Conservation (phyloP, 2,797 vertebrate species). For the Furcifer pardalis region DNA sequence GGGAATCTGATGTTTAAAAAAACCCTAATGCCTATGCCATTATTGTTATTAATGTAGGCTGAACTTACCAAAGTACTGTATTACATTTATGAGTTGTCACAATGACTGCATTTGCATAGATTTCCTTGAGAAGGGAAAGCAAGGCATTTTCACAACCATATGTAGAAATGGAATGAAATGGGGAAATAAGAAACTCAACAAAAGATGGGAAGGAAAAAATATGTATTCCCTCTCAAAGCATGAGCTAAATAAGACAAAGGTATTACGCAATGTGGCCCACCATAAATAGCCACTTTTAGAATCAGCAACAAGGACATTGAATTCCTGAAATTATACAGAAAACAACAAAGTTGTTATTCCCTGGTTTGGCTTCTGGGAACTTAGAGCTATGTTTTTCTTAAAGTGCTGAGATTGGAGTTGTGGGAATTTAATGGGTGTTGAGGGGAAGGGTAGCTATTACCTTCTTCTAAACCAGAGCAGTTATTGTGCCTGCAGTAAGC, state of each 20-base stretch:
- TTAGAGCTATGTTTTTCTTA: slow-evolving; percentile 31
- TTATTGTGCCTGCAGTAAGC: slow-evolving; percentile 62
- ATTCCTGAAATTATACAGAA: slow-evolving; percentile 13
- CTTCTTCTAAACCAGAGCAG: slow-evolving; percentile 52
- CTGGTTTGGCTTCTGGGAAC: slow-evolving; percentile 55
- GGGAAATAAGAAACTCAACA: neutral
- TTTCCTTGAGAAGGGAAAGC: neutral
- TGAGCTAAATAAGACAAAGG: neutral
- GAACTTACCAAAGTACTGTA: neutral
- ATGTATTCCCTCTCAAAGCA: neutral
- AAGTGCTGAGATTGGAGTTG: slow-evolving; percentile 51
- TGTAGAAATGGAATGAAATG: neutral
- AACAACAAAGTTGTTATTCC: slow-evolving; percentile 6
- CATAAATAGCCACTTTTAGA: neutral
- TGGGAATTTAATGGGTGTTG: slow-evolving; percentile 37
- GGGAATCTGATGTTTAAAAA: neutral
- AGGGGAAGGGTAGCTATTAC: slow-evolving; percentile 49
- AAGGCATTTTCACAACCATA: neutral
- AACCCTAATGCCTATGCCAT: neutral
- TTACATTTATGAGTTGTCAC: neutral
- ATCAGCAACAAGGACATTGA: slow-evolving; percentile 6
- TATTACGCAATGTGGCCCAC: neutral
- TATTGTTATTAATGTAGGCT: neutral
- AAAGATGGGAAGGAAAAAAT: neutral
- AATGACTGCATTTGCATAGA: neutral